Evolutionary conservation across 2,888 invertebrate species (phyloP).

Genomic region (Microctonus aethiopoides): DNA sequence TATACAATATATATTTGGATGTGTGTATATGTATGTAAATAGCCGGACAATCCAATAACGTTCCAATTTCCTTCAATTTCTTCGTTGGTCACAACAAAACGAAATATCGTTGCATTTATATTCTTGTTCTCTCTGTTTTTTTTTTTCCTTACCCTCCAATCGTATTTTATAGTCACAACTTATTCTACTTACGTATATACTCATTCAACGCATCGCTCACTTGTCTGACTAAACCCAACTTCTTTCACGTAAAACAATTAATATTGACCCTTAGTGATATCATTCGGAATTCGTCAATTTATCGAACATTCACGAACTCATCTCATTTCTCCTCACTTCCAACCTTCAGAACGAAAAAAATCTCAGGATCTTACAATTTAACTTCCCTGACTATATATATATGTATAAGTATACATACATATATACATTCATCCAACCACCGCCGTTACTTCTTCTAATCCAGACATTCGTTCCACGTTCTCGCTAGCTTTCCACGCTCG

Average conservation of each 20-base stretch:
- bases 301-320: neutral
- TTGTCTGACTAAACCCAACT: too few species aligned
- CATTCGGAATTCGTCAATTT: constrained; percentile 32
- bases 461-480: constrained; percentile 52
- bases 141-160: neutral
- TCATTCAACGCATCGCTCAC: too few species aligned
- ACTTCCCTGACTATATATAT: neutral
- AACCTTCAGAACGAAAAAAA: constrained; percentile 25
- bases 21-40: neutral
- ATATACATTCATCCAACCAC: constrained; percentile 30
- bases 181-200: neutral
- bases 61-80: constrained; percentile 5
- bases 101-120: neutral
- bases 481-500: constrained; percentile 26
- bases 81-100: neutral
- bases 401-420: too few species aligned
- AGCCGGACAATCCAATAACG: constrained; percentile 7
- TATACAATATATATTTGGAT: neutral
- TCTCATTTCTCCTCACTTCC: constrained; percentile 1
- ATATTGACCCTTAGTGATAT: neutral
- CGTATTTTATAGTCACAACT: neutral
- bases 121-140: neutral
- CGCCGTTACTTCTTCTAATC: constrained; percentile 53
- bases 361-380: constrained; percentile 43
- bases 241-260: too few species aligned